Evolutionary conservation across 2,888 invertebrate species (phyloP), one percentile per base, ranked within the genome.

Genomic region (Nipponacmea schrenckii): DNA sequence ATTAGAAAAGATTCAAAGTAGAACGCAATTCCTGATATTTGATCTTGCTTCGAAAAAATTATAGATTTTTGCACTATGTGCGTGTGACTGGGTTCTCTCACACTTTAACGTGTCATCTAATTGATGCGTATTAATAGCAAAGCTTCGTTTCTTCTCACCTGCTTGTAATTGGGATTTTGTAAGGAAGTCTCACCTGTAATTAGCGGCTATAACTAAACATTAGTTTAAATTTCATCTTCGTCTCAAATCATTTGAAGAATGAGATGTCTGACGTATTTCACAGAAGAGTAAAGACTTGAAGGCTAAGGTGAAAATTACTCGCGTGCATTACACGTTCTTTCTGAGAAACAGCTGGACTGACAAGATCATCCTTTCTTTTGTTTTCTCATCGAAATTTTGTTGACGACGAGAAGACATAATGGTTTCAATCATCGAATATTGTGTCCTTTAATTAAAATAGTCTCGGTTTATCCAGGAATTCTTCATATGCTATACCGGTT

Each of bases 101-200:
- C 56, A 24, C 24, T 24, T 24, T 56, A 20, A 24, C 56, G 56
- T 24, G 56, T 56, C 20, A 56, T 56, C 12, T 24, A 24, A 56
- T 56, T 56, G 56, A 56, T 56, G 24, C 24, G 56, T 56, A 20
- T 56, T 20, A 56, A 56, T 39, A 10, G 39, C 10, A 39, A 56
- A 20, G 56, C 12, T 56, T 56, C 56, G 56, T 56, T 56, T 56
- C 56, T 24, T 56, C 24, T 56, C 56, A 56, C 56, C 56, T 56
- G 56, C 20, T 56, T 56, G 56, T 56, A 56, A 56, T 56, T 56
- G 56, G 24, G 24, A 56, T 24, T 24, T 56, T 56, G 56, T 24
- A 56, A 20, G 56, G 24, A 56, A 56, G 20, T 17, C 56, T 56
- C 24, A 56, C 56, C 56, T 56, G 56, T 56, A 56, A 56, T 56